Conservation (phyloP, 2,113 vertebrate genomes). For the Craseonycteris thonglongyai region DNA sequence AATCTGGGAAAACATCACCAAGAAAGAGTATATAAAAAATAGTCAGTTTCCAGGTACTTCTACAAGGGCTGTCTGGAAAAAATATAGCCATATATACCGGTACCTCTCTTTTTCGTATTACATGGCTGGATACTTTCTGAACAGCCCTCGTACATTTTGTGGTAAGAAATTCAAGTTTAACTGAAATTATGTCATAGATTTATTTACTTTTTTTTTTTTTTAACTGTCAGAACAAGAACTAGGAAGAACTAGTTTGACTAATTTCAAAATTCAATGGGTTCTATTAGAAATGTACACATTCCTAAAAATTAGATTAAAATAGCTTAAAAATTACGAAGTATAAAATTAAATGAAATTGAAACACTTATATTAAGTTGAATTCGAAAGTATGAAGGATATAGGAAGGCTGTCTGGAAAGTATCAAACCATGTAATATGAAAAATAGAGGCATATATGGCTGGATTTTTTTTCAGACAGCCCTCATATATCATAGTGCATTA, state of each 20-base stretch:
- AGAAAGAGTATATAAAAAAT: neutral
- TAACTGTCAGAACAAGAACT: neutral
- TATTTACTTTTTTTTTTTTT: neutral
- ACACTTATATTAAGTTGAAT: neutral
- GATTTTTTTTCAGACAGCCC: too few species aligned
- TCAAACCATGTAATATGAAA: too few species aligned
- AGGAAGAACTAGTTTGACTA: neutral
- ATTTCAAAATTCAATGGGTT: neutral
- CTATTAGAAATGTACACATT: neutral
- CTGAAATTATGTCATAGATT: neutral
- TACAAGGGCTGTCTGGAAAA: too few species aligned
- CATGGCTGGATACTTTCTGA: too few species aligned
- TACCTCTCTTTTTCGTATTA: too few species aligned
- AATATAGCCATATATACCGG: too few species aligned
- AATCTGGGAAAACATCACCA: neutral
- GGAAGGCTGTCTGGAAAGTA: too few species aligned
- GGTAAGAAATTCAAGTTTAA: neutral
- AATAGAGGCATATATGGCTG: too few species aligned
- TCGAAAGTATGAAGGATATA: neutral
- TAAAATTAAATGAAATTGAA: slow-evolving; percentile 2
- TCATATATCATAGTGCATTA: neutral
- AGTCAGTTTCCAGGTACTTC: neutral
- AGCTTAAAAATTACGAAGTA: neutral
- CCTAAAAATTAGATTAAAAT: neutral
- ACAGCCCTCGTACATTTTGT: neutral